A percentile compares a stretch with the other conserved stretches of the same genome.
phyloP scores from a whole-genome alignment of 2,888 invertebrate species.

The Anarsia innoxiella region DNA sequence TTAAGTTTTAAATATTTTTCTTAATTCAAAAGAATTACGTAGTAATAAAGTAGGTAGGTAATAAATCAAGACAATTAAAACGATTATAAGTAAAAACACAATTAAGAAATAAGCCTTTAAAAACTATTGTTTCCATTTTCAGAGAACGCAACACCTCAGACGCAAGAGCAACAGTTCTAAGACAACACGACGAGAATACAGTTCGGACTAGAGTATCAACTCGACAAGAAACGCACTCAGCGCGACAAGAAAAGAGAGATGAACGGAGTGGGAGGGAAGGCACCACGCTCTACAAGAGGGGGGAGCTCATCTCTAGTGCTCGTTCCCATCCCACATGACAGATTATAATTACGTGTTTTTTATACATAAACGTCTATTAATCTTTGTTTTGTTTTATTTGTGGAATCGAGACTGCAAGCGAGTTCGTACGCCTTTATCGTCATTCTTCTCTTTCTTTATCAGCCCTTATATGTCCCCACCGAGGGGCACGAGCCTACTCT shows the following conservation, averaged over 20 bases:
- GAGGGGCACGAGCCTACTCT: no score
- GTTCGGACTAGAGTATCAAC: constrained; percentile 58
- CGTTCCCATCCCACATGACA: constrained; percentile 64
- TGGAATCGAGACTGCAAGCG: no score
- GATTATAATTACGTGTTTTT: constrained; percentile 47
- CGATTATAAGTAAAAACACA: no score
- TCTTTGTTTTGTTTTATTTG: constrained; percentile 30
- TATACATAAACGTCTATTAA: constrained; percentile 69
- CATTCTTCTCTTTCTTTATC: no score
- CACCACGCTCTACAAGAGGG: constrained; percentile 82
- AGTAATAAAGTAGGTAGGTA: no score
- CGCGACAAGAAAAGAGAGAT: constrained; percentile 31
- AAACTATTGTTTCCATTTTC: no score
- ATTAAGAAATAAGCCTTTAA: no score
- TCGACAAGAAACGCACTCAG: constrained; percentile 23
- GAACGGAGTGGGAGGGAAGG: constrained; percentile 28
- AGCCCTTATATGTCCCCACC: no score
- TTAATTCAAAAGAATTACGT: no score
- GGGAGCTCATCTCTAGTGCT: constrained; percentile 88
- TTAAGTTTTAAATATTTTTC: no score
- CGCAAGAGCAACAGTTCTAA: constrained; percentile 52
- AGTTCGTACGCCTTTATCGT: no score
- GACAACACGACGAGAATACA: constrained; percentile 64
- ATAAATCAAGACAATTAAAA: no score
- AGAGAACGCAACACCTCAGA: constrained; percentile 71